Percentiles rank a stretch among this genome's conserved stretches.
Evolutionary conservation across 2,113 vertebrate genomes (phyloP).

Genomic region (Rhizomys pruinosus): DNA sequence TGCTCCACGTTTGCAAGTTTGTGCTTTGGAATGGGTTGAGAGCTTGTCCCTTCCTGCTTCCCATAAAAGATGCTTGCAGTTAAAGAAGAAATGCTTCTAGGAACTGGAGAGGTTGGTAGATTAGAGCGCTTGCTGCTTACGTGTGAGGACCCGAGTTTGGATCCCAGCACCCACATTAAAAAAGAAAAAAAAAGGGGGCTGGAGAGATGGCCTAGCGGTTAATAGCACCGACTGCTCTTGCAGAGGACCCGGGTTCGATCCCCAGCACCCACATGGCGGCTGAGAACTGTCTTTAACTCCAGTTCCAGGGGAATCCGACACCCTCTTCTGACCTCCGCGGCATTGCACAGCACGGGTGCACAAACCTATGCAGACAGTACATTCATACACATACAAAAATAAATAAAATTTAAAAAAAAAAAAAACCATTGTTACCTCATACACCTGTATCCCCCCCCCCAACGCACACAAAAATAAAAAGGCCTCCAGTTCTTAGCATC

Average conservation of each 20-base stretch:
- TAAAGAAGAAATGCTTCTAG: not conserved
- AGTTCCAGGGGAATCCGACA: too few relatives aligned
- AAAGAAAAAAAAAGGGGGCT: not conserved
- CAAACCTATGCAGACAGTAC: too few relatives aligned
- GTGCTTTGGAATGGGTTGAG: constrained; percentile 1
- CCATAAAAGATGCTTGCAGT: not conserved
- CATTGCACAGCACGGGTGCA: not conserved
- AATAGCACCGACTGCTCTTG: too few relatives aligned
- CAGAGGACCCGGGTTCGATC: too few relatives aligned
- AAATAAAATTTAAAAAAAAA: not conserved
- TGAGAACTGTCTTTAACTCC: too few relatives aligned
- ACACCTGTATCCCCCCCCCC: too few relatives aligned
- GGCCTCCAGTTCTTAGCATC: not conserved
- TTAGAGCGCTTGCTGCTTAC: not conserved
- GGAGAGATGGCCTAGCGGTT: too few relatives aligned
- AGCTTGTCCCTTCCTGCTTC: not conserved
- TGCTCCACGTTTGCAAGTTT: not conserved
- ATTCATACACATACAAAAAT: not conserved
- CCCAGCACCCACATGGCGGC: too few relatives aligned
- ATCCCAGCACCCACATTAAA: not conserved
- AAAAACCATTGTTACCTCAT: too few relatives aligned
- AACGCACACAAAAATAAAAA: too few relatives aligned
- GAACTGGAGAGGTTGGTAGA: not conserved
- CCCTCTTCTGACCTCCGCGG: too few relatives aligned
- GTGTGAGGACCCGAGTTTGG: not conserved